These are phyloP conservation scores for Spatula versicolor DNA, from an alignment of 2,797 vertebrate genomes.

Conservation along the genomic window DNA sequence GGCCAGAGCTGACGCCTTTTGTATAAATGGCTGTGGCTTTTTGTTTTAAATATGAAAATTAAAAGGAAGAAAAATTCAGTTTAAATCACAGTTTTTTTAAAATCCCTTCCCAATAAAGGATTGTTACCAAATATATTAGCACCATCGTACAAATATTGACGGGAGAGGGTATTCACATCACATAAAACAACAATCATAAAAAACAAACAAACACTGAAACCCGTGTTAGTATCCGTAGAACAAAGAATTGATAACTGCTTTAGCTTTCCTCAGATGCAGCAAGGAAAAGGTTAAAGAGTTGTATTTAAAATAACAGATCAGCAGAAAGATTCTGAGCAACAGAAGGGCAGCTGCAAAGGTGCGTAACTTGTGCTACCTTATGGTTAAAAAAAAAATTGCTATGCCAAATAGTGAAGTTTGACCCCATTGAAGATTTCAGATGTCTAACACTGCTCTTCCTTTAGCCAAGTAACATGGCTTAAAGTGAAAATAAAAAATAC, in stretches of 20 bases:
- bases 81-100: conserved; percentile 92
- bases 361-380: background rate
- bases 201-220: conserved; percentile 86
- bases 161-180: conserved; percentile 90
- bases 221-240: conserved; percentile 94
- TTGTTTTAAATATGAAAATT: conserved; percentile 92
- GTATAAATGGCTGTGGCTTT: conserved; percentile 87
- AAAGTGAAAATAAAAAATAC: background rate
- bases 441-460: background rate
- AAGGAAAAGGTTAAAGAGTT: conserved; percentile 75
- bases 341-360: conserved; percentile 27
- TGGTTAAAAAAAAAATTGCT: background rate
- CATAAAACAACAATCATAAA: conserved; percentile 84
- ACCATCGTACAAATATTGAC: conserved; percentile 95
- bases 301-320: conserved; percentile 64
- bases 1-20: conserved; percentile 82
- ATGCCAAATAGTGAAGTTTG: background rate
- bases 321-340: conserved; percentile 62
- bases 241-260: conserved; percentile 78
- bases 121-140: conserved; percentile 97
- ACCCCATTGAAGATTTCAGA: background rate
- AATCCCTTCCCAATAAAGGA: conserved; percentile 92
- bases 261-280: conserved; percentile 77
- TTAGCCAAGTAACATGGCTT: background rate
- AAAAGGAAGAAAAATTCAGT: conserved; percentile 88